phyloP scores from a whole-genome alignment of 2,113 vertebrate species.

The human (Homo sapiens) region DNA sequence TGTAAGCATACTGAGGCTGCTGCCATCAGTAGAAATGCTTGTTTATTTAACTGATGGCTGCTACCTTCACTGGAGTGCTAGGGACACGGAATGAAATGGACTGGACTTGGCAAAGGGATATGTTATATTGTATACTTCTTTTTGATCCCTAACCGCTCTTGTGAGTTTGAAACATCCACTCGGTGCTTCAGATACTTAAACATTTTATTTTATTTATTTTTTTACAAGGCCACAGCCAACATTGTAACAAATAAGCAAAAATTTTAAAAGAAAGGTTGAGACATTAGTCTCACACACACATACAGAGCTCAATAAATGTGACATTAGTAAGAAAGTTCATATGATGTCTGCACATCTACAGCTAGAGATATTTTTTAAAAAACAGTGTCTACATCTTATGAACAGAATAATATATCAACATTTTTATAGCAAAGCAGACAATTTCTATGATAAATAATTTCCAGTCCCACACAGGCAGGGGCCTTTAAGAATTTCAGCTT shows the following conservation, averaged over 20 bases:
- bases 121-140: fast-evolving
- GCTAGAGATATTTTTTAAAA: background rate
- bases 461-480: background rate
- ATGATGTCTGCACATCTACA: background rate
- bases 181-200: background rate
- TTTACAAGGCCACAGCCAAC: background rate
- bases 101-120: background rate
- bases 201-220: background rate
- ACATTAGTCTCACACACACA: background rate
- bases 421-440: slow-evolving; percentile 2
- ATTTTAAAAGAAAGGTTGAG: too few species aligned
- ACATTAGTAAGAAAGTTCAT: background rate
- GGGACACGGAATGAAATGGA: background rate
- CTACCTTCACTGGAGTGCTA: background rate
- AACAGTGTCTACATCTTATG: background rate
- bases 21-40: background rate
- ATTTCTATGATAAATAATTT: background rate
- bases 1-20: background rate
- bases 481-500: slow-evolving; percentile 4
- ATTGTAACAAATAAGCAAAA: too few species aligned
- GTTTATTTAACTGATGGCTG: background rate
- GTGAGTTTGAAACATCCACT: background rate
- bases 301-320: background rate
- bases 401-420: background rate
- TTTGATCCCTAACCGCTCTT: background rate